These are phyloP conservation scores for Drepanosiphum platanoidis DNA, from an alignment of 2,888 invertebrate genomes.

Conservation along the genomic window DNA sequence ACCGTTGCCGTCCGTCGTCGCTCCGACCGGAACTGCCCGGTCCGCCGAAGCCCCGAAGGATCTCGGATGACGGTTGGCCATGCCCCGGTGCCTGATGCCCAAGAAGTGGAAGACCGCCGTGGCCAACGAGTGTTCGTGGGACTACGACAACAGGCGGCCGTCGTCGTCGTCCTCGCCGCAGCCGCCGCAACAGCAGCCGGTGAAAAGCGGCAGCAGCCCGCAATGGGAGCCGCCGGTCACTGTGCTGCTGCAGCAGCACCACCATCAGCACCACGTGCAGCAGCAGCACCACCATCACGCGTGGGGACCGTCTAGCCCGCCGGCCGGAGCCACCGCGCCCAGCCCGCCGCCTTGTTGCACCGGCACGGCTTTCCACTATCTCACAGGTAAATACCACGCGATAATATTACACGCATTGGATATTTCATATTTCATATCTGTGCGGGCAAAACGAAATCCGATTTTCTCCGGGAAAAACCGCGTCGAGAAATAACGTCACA, in stretches of 20 bases:
- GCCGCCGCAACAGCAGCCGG: conserved; percentile 46
- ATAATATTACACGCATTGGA: no score
- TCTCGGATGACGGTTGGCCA: conserved; percentile 66
- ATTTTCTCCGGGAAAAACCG: no score
- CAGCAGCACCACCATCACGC: conserved; percentile 68
- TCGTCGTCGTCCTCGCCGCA: conserved; percentile 57
- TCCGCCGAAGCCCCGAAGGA: neutral
- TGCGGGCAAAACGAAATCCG: no score
- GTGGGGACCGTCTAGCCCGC: conserved; percentile 81
- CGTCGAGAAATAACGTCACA: no score
- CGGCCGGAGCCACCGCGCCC: conserved; percentile 77
- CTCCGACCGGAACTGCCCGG: neutral
- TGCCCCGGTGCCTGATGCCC: conserved; percentile 96
- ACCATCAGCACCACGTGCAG: conserved; percentile 29
- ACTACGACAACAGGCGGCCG: conserved; percentile 37
- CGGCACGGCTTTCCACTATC: conserved; percentile 54
- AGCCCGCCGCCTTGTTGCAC: conserved; percentile 66
- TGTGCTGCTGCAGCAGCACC: conserved; percentile 53
- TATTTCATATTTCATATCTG: neutral
- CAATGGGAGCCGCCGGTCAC: conserved; percentile 62
- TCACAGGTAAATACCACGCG: conserved; percentile 32
- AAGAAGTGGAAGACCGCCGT: conserved; percentile 80
- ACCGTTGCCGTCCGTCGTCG: neutral
- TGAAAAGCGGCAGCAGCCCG: conserved; percentile 12
- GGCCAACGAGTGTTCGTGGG: conserved; percentile 64